Percentiles rank a stretch among this genome's conserved stretches.
phyloP scores from a whole-genome alignment of 2,797 vertebrate genomes.

The Nyctibius grandis region DNA sequence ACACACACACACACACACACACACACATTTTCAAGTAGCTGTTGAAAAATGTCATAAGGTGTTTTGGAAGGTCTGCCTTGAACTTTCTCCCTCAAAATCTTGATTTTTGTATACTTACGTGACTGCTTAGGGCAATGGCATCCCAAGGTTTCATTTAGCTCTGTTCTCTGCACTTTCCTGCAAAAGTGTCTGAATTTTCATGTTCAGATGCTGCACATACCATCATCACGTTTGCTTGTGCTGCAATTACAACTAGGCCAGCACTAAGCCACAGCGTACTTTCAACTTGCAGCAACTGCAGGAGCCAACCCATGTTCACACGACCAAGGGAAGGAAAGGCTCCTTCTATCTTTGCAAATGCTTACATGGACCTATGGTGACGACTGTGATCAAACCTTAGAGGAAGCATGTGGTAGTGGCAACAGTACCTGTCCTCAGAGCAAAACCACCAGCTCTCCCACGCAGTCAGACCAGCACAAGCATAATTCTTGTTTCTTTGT shows the following conservation, averaged over 20 bases:
- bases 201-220: neutral
- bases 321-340: neutral
- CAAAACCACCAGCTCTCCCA: neutral
- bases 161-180: neutral
- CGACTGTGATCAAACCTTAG: rapidly evolving
- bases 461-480: neutral
- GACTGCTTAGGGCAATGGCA: neutral
- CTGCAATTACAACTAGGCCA: neutral
- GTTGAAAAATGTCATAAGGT: neutral
- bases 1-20: neutral
- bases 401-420: neutral
- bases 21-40: rapidly evolving
- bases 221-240: rapidly evolving
- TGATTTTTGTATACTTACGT: neutral
- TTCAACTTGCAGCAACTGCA: neutral
- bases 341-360: neutral
- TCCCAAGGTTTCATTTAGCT: neutral
- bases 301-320: neutral
- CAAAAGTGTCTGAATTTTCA: neutral
- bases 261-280: neutral
- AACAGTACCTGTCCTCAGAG: neutral
- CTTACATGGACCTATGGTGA: rapidly evolving
- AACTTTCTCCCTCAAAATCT: neutral
- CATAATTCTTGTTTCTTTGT: neutral
- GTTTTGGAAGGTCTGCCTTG: neutral